Conservation (phyloP, 1,140 invertebrate species). For the Reticulitermes speratus region DNA sequence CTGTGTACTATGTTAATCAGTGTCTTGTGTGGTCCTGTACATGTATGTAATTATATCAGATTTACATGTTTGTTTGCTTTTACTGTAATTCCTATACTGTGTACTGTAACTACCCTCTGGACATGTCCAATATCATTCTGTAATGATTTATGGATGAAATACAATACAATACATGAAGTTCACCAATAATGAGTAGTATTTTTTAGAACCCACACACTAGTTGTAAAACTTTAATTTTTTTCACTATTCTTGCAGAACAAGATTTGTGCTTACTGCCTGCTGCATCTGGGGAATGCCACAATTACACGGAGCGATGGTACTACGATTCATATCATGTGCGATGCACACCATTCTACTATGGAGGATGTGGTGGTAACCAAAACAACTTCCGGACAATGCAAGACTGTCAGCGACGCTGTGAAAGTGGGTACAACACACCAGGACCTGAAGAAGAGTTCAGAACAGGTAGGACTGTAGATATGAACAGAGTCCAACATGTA, state of each 20-base stretch:
- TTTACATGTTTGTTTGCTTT: too few relatives aligned
- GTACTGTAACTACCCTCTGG: too few relatives aligned
- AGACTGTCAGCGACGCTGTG: constrained; percentile 66
- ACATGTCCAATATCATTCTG: too few relatives aligned
- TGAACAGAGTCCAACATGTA: too few relatives aligned
- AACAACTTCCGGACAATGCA: constrained; percentile 74
- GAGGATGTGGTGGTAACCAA: constrained; percentile 76
- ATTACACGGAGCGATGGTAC: constrained; percentile 79
- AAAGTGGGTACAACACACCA: constrained; percentile 44
- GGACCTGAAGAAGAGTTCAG: constrained; percentile 39
- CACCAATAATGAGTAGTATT: too few relatives aligned
- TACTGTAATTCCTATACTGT: too few relatives aligned
- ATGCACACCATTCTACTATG: constrained; percentile 78
- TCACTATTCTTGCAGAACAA: constrained; percentile 52
- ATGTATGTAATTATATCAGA: too few relatives aligned
- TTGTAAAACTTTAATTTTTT: background rate
- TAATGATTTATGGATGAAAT: too few relatives aligned
- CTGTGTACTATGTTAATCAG: too few relatives aligned
- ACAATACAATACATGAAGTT: too few relatives aligned
- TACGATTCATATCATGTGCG: constrained; percentile 70
- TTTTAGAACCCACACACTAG: too few relatives aligned
- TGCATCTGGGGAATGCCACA: constrained; percentile 72
- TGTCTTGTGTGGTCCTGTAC: too few relatives aligned
- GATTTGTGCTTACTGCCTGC: constrained; percentile 75
- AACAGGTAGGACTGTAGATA: constrained; percentile 31